These are phyloP conservation scores for Lasius fuliginosus DNA, from an alignment of 2,888 invertebrate species.

Conservation along the genomic window DNA sequence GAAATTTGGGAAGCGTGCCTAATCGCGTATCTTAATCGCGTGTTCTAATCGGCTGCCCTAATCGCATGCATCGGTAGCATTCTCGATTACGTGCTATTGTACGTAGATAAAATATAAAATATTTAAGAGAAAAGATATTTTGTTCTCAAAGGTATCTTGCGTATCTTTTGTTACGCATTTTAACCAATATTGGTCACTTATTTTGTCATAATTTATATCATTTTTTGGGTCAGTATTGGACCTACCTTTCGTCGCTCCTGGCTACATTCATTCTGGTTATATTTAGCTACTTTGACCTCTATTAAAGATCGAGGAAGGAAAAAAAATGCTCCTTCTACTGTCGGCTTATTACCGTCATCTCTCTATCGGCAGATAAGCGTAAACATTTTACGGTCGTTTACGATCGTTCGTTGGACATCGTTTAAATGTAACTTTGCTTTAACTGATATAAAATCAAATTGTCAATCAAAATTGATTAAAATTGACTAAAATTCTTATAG, in stretches of 20 bases:
- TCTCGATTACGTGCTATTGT: too few species aligned
- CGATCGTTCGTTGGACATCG: not conserved
- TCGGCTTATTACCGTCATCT: not conserved
- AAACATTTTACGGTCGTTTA: not conserved
- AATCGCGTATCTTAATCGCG: too few species aligned
- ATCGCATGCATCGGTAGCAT: too few species aligned
- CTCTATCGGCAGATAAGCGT: not conserved
- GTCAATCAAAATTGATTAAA: not conserved
- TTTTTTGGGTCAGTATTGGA: not conserved
- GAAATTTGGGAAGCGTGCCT: not conserved
- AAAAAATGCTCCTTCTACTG: not conserved
- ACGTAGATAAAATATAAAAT: too few species aligned
- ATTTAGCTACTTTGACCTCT: not conserved
- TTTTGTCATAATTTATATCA: not conserved
- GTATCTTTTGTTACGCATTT: too few species aligned
- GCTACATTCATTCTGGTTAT: not conserved
- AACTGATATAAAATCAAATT: not conserved
- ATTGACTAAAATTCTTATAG: too few species aligned
- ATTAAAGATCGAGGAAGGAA: not conserved
- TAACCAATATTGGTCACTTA: not conserved
- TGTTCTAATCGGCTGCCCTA: too few species aligned
- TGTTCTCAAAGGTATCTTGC: too few species aligned
- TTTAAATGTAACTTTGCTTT: not conserved
- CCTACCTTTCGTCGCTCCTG: not conserved
- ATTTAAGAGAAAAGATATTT: too few species aligned